phyloP scores from a whole-genome alignment of 2,113 vertebrate genomes.

The Donacobius atricapilla region DNA sequence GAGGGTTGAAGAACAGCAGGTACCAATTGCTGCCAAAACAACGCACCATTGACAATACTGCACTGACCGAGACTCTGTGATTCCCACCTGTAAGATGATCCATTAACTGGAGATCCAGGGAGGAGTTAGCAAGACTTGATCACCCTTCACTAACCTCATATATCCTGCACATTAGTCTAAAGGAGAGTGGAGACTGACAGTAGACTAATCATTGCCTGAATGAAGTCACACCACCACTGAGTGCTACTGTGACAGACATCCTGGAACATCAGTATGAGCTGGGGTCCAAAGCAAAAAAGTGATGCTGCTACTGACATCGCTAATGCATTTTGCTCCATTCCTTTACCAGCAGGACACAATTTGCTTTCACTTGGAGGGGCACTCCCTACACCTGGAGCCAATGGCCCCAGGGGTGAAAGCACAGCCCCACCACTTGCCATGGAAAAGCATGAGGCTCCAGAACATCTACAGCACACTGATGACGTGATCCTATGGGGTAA shows the following conservation, averaged over 20 bases:
- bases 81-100: not conserved
- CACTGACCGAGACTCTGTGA: not conserved
- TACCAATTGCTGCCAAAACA: not conserved
- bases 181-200: not conserved
- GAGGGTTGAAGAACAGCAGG: not conserved
- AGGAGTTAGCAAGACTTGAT: not conserved
- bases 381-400: not conserved
- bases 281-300: not conserved
- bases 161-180: not conserved
- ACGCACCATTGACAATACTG: fast-evolving
- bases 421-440: not conserved
- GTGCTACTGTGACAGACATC: not conserved
- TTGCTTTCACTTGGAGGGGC: not conserved
- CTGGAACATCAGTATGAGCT: not conserved
- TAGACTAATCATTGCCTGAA: not conserved
- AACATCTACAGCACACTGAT: not conserved
- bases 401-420: not conserved
- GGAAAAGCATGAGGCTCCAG: not conserved
- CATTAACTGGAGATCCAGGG: not conserved
- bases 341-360: not conserved
- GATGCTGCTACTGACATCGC: not conserved
- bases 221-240: not conserved
- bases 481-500: not conserved
- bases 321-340: not conserved
- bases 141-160: not conserved